Percentiles rank a stretch among this genome's conserved stretches.
phyloP scores from a whole-genome alignment of 1,140 invertebrate species.

The Zaprionus tsacasi region DNA sequence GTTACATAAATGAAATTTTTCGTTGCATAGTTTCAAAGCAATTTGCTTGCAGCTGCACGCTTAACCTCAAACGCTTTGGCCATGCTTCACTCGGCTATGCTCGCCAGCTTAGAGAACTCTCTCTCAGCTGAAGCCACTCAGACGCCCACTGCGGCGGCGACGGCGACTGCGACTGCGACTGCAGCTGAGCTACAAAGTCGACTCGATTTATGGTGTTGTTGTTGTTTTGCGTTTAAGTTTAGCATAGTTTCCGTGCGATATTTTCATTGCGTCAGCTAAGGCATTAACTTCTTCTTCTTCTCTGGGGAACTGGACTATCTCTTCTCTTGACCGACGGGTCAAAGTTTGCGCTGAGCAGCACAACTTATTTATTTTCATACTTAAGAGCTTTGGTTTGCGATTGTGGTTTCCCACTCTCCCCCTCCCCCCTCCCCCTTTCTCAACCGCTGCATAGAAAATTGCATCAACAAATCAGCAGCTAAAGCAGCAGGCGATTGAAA shows the following conservation, averaged over 20 bases:
- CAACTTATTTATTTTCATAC: conserved; percentile 73
- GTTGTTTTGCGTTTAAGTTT: conserved; percentile 29
- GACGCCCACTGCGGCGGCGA: background rate
- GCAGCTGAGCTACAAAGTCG: conserved; percentile 2
- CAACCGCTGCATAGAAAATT: conserved; percentile 16
- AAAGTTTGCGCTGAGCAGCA: conserved; percentile 36
- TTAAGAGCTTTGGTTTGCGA: conserved; percentile 57
- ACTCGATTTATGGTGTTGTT: conserved; percentile 58
- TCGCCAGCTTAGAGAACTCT: background rate
- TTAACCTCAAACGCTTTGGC: conserved; percentile 22
- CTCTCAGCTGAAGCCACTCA: conserved; percentile 9
- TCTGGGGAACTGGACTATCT: conserved; percentile 44
- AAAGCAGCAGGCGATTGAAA: background rate
- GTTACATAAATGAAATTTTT: conserved; percentile 74
- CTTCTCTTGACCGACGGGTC: conserved; percentile 67
- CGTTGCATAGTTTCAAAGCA: conserved; percentile 71
- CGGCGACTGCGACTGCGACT: background rate
- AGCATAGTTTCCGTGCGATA: conserved; percentile 32
- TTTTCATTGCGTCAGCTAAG: conserved; percentile 30
- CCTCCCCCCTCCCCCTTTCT: background rate
- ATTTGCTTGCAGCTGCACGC: conserved; percentile 63
- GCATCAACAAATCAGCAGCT: conserved; percentile 36
- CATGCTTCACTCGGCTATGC: conserved; percentile 6
- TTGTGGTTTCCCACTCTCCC: background rate
- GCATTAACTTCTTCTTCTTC: conserved; percentile 8